Conservation (phyloP, 2,888 invertebrate species). For the Drymonia ruficornis region DNA sequence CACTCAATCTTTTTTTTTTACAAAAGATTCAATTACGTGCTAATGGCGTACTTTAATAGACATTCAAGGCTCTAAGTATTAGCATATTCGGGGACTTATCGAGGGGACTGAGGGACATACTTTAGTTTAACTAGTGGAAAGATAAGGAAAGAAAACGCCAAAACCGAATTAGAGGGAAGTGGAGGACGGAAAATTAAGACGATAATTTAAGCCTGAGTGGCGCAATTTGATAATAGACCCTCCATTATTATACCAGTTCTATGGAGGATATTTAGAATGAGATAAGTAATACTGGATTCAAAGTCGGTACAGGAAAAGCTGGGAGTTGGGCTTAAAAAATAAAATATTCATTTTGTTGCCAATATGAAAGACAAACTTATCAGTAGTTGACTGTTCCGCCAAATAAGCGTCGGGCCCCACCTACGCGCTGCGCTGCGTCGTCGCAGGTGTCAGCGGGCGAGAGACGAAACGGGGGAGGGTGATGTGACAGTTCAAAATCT, state of each 20-base stretch:
- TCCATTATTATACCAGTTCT: neutral
- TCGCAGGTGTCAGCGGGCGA: too few species aligned
- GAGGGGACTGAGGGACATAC: neutral
- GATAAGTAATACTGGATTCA: neutral
- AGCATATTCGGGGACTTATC: conserved; percentile 1
- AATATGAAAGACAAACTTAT: too few species aligned
- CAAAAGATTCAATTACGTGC: neutral
- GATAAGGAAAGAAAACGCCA: conserved; percentile 13
- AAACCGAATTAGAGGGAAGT: conserved; percentile 12
- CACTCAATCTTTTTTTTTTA: neutral
- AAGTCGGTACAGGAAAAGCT: too few species aligned
- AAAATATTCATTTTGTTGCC: too few species aligned
- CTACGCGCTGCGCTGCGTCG: too few species aligned
- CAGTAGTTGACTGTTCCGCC: too few species aligned
- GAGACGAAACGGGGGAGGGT: too few species aligned
- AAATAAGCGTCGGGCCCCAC: too few species aligned
- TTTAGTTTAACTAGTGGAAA: conserved; percentile 9
- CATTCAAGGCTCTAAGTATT: neutral
- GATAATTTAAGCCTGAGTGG: conserved; percentile 12
- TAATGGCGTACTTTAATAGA: neutral
- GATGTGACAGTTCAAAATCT: too few species aligned
- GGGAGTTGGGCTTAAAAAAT: too few species aligned
- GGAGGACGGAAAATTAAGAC: conserved; percentile 15
- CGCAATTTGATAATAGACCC: conserved; percentile 15
- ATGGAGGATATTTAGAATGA: neutral